Base-by-base conservation (phyloP, 1,140 invertebrate species). In the Adoxophyes honmai region DNA sequence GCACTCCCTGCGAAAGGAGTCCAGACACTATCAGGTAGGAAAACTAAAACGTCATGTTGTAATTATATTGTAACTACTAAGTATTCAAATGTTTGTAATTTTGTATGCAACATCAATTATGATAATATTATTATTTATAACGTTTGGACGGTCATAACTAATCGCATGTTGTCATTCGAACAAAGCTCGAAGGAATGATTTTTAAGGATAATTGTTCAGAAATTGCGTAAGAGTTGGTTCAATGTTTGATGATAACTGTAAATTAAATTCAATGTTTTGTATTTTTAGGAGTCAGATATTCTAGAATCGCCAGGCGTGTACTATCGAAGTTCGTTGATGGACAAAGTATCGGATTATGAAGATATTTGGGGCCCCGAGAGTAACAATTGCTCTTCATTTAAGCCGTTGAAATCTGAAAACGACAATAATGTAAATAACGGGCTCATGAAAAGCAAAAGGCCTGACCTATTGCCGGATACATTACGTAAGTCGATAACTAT, bases 261-360 rank as follows among this genome's bases (percentile, higher is more conserved):
- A 18, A 39, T 38, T 13, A 28, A 38, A 15, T 36, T 56, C 38
- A 52, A 52, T 21, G 42, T 59, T 94, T 94, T 70, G 10, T 91
- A 28, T 28, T 28, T 28, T 28, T 28, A 94, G 81, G 95, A 96
- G 72, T 96, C 95, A 5, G 95, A 96, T 77, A 96, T 96, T 51
- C 82, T 96, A 37, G 95, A 96, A 76, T 95, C 94, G 15, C 93
- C 93, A n/a, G 91, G 92, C 56, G 89, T 93, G 10, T 98, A 97
- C 78, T 97, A 96, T 70, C 91, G 94, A 59, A 97, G 96, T 78
- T 95, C 94, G 4, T 89, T 97, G 5, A 94, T 95, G 39, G 97
- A 98, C 77, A 98, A 98, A 89, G 93, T 96, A 15, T 97, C 96
- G 58, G 97, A 98, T 86, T 98, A 98, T 80, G 97, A 98, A 88